Conservation (phyloP, 2,888 invertebrate genomes). For the Netelia fuscicornis region DNA sequence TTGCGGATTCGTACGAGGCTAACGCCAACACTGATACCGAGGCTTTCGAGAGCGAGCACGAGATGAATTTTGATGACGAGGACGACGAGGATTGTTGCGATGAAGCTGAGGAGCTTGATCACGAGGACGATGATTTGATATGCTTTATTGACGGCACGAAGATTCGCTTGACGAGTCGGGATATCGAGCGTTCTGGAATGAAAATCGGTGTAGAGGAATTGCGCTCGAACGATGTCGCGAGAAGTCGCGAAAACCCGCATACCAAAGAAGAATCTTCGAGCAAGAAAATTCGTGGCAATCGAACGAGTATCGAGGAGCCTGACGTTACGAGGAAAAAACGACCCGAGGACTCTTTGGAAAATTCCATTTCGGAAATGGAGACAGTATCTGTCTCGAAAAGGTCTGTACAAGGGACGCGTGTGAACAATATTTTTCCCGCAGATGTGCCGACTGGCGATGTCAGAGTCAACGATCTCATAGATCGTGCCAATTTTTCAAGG, state of each 20-base stretch:
- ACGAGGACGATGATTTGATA: constrained; percentile 63
- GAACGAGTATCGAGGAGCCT: background rate
- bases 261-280: constrained; percentile 1
- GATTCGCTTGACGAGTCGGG: constrained; percentile 60
- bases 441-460: background rate
- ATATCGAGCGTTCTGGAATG: constrained; percentile 58
- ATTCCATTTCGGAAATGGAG: background rate
- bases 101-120: constrained; percentile 58
- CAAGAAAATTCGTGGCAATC: constrained; percentile 1
- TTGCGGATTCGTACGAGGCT: constrained; percentile 20
- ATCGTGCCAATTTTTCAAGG: constrained; percentile 59
- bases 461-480: constrained; percentile 76
- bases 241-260: background rate
- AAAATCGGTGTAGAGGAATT: constrained; percentile 1
- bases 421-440: constrained; percentile 1
- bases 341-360: background rate
- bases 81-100: constrained; percentile 69
- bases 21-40: constrained; percentile 33
- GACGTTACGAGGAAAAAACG: background rate
- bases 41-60: constrained; percentile 67
- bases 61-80: constrained; percentile 55
- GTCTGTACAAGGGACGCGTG: background rate
- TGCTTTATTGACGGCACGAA: constrained; percentile 68
- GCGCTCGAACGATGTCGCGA: background rate
- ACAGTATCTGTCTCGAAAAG: background rate